These are phyloP conservation scores for Pocillopora meandrina DNA, from an alignment of 92 coral and sea anemone species.

Conservation along the genomic window DNA sequence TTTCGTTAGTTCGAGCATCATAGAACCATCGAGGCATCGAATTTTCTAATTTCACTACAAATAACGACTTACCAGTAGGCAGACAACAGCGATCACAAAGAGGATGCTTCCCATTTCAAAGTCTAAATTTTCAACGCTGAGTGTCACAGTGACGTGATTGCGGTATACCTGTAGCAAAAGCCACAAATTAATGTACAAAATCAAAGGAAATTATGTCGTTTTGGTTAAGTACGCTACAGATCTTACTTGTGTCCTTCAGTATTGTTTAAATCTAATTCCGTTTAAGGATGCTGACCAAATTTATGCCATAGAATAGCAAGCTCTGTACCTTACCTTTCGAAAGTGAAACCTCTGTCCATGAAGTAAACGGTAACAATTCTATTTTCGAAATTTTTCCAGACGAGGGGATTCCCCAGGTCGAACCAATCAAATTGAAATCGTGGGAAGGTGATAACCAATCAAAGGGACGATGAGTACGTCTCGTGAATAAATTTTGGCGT, in stretches of 20 bases:
- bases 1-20: too few relatives aligned
- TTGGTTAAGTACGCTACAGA: background rate
- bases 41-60: background rate
- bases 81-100: background rate
- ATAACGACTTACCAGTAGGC: conserved; percentile 18
- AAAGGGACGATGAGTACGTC: too few relatives aligned
- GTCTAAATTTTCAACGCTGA: background rate
- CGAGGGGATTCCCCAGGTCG: too few relatives aligned
- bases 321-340: background rate
- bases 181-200: background rate
- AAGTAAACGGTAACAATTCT: background rate
- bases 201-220: background rate
- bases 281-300: background rate
- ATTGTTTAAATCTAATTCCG: background rate
- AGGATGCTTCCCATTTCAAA: background rate
- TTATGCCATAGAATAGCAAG: background rate
- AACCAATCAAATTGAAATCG: too few relatives aligned
- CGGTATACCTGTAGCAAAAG: background rate
- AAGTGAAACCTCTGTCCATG: background rate
- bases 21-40: too few relatives aligned
- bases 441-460: too few relatives aligned
- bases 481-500: too few relatives aligned
- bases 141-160: background rate
- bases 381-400: background rate
- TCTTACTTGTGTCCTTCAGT: background rate